Evolutionary conservation across 1,140 invertebrate species (phyloP), one percentile per base, ranked within the genome.

Genomic region (Hestina assimilis): DNA sequence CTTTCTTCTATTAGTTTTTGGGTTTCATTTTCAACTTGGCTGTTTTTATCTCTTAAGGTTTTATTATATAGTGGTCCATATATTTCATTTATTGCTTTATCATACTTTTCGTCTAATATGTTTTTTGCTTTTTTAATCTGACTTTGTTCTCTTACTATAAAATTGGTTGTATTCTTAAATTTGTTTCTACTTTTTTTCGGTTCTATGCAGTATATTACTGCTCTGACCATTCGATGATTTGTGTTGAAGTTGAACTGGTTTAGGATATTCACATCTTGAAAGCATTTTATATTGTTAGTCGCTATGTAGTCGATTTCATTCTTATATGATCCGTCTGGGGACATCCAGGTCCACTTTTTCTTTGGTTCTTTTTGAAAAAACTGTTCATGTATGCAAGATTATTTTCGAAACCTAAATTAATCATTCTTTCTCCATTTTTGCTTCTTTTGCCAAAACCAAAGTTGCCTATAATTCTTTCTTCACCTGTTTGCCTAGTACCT

Each of bases 381-480:
- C 2, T 4, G 2, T 15, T 45, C 29, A 3, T 31, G 14, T 6
- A 33, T 9, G 11, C 31, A n/a, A 47, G n/a, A 11, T 33, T 47
- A 4, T 47, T 17, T 24, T 47, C 26, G 19, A 47, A 24, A 1
- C 3, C 4, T 3, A 31, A 47, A 4, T 47, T 15, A 1, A 47
- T 15, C 11, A 31, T n/a, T 20, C 11, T 31, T 31, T 29, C 15
- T 1, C 43, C 43, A 7, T 31, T 47, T 47, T 45, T 45, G 8
- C 24, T 45, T 11, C 42, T 28, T 14, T 7, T 45, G 2, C 42
- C 42, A 28, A 9, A 14, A 14, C 33, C 8, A 11, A 35, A 29
- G 24, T 38, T 45, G 7, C 42, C 52, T 55, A 40, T 51, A 17
- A 51, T 51, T 17, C 28, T 31, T 17, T 51, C 47, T 51, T 28